Percentiles rank a stretch among this genome's conserved stretches.
These are phyloP conservation scores for Drosophila tanythrix DNA, from an alignment of 2,888 invertebrate genomes.

Conservation along the genomic window DNA sequence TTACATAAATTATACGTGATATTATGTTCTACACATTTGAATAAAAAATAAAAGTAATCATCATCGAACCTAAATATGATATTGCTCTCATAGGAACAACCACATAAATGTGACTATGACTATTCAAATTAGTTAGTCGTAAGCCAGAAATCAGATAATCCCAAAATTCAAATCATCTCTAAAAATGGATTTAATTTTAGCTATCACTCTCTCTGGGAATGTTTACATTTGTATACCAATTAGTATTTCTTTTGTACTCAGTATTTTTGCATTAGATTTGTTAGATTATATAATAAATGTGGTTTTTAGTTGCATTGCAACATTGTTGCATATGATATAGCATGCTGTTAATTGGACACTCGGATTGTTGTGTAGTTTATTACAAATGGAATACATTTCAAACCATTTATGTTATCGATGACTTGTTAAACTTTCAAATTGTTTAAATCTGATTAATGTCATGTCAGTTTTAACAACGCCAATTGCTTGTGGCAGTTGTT, in stretches of 20 bases:
- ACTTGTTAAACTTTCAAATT: neutral
- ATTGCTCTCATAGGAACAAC: neutral
- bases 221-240: neutral
- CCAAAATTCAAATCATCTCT: neutral
- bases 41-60: neutral
- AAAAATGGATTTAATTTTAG: neutral
- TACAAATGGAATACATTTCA: neutral
- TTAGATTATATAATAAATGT: neutral
- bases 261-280: neutral
- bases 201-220: neutral
- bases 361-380: neutral
- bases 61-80: neutral
- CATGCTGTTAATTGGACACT: neutral
- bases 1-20: neutral
- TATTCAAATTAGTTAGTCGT: too few relatives aligned
- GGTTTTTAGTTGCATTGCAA: neutral
- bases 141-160: neutral
- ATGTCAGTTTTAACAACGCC: neutral
- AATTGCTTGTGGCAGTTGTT: neutral
- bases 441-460: neutral
- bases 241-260: neutral
- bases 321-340: neutral
- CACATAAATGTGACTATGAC: too few relatives aligned
- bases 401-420: neutral
- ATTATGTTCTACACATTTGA: neutral